These are phyloP conservation scores for Lottia gigantea DNA, from an alignment of 2,888 invertebrate genomes.

Conservation along the genomic window DNA sequence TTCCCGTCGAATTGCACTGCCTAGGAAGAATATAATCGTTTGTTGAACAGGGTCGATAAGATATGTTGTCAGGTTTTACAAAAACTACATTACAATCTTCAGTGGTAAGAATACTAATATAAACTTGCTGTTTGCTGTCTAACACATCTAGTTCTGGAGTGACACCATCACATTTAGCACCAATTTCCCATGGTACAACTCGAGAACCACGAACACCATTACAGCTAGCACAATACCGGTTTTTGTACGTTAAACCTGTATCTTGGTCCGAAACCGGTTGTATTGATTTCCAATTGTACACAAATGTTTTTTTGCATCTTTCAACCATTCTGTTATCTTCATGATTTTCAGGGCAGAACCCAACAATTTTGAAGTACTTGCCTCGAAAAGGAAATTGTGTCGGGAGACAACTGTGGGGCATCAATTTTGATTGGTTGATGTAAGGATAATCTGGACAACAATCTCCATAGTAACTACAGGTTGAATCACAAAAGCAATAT, in stretches of 20 bases:
- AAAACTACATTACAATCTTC: neutral
- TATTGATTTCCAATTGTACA: neutral
- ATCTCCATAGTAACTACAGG: constrained; percentile 7
- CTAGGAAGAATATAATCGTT: no score
- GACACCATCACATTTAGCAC: neutral
- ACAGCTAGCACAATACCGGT: constrained; percentile 10
- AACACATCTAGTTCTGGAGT: no score
- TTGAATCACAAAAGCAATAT: constrained; percentile 1
- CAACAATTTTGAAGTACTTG: neutral
- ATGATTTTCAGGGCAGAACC: neutral
- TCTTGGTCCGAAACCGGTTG: neutral
- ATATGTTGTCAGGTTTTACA: no score
- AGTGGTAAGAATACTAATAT: neutral
- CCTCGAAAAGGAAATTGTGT: neutral
- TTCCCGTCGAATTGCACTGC: constrained; percentile 1
- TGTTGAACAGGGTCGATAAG: neutral
- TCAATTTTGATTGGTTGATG: neutral
- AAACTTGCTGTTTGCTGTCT: neutral
- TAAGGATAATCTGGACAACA: constrained; percentile 11
- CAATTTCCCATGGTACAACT: neutral
- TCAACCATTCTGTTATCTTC: neutral
- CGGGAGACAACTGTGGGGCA: neutral
- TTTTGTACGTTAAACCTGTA: constrained; percentile 9
- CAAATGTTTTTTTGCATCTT: neutral
- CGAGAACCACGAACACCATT: neutral